Base-by-base conservation (phyloP, 2,888 invertebrate species). In the Agrotis clavis region DNA sequence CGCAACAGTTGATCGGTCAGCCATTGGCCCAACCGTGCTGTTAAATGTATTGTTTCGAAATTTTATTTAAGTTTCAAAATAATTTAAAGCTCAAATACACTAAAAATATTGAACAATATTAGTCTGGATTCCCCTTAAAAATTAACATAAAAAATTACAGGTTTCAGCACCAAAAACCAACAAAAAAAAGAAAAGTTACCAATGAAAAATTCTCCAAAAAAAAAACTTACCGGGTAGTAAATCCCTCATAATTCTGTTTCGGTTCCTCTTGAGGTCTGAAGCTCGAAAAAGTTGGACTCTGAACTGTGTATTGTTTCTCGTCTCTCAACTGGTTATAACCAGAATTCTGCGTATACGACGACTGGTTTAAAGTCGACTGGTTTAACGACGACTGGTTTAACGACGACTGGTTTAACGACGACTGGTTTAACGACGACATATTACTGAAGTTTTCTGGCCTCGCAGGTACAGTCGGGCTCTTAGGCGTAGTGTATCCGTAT, bases 191-290 rank as follows among this genome's bases (percentile, higher is more conserved):
- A 41, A 53, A 59, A 21, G 18, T 0, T 6, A 30, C 9, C 18
- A n/a, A n/a, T n/a, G n/a, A n/a, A n/a, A n/a, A n/a, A n/a, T n/a
- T n/a, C n/a, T n/a, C n/a, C n/a, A n/a, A n/a, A 14, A 59, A 25
- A 35, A 11, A 9, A 2, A 87, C 96, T 96, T 82, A 97, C 97
- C 97, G 97, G 67, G 97, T 97, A 18, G 97, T 97, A 87, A 97
- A 97, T 67, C 97, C 97, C 87, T 97, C 97, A 87, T 97, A 97
- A 81, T 95, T 97, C 86, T 96, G 96, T 57, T 95, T 95, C 30
- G 92, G 91, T 14, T 95, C 96, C 54, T 94, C 94, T 41, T 93
- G 91, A 0, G 96, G 95, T 63, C 96, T 81, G 83, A 96, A 96
- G 85, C 96, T 96, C 0, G 94, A 92, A 89, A 96, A 96, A 0